Evolutionary conservation across 2,888 invertebrate species (phyloP), one percentile per base, ranked within the genome.

Genomic region (Drosophila algonquin): DNA sequence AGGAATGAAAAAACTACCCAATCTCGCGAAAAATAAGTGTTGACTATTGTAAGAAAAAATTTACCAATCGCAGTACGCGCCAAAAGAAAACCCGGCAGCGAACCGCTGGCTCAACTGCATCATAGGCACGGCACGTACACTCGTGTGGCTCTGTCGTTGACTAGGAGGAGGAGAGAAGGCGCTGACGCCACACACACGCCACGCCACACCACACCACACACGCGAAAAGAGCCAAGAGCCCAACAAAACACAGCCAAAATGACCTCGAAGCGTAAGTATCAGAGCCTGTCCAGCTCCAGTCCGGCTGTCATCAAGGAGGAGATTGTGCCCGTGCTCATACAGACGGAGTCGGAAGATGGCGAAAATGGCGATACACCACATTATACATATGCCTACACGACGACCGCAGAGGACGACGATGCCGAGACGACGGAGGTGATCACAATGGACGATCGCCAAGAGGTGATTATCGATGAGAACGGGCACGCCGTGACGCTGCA

Each of bases 381-480:
- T 50, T 91, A 91, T 71, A 88, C 91, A 0, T 91, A 91, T 64
- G 90, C 91, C 0, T 90, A 91, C 9, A 83, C 89, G 32, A 81
- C 86, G 30, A 81, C 88, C 21, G 73, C 78, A n/a, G 80, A 87
- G 0, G 88, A 87, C 1, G 90, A 91, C 32, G 91, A 90, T 24
- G 84, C 86, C 6, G 91, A 90, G 10, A 80, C 87, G n/a, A 89
- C 90, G n/a, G 91, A 91, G 50, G 91, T 90, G 9, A 88, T 91
- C 35, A 82, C 81, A 0, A 51, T 87, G 47, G 73, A 73, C 40
- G 86, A 84, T 57, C 78, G 85, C 32, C 82, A 91, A 47, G 91
- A 90, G 72, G 91, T 91, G 52, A 91, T 91, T 14, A 91, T 91
- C 45, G 90, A 91, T 72, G 91, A 90, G 71, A 83, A 91, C 51